Percentiles rank a stretch among this genome's conserved stretches.
These are phyloP conservation scores for Sphecodes monilicornis DNA, from an alignment of 2,888 invertebrate genomes.

Conservation along the genomic window DNA sequence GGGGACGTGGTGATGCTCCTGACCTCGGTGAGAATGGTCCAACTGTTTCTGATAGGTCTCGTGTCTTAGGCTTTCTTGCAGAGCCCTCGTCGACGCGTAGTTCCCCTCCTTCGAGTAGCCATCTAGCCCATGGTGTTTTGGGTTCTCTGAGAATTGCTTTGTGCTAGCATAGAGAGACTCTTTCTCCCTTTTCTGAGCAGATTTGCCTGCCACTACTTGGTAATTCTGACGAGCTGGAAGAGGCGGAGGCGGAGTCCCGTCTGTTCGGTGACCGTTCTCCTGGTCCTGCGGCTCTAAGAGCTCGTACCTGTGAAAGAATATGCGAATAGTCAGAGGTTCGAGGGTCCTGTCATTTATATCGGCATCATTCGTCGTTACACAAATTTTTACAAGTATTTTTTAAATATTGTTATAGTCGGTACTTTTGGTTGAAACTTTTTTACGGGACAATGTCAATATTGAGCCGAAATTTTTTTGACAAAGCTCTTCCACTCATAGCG, in stretches of 20 bases:
- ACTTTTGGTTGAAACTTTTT: too few relatives aligned
- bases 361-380: too few relatives aligned
- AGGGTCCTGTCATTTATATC: too few relatives aligned
- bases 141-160: constrained; percentile 73
- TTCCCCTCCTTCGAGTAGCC: constrained; percentile 79
- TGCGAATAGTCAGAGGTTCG: not conserved
- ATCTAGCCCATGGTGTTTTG: constrained; percentile 78
- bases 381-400: too few relatives aligned
- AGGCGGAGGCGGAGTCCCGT: constrained; percentile 86
- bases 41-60: constrained; percentile 83
- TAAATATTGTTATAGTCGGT: too few relatives aligned
- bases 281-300: constrained; percentile 85
- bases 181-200: constrained; percentile 78
- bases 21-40: constrained; percentile 79
- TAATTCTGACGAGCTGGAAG: constrained; percentile 85
- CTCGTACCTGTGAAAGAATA: constrained; percentile 83
- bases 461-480: too few relatives aligned
- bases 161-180: constrained; percentile 77
- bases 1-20: constrained; percentile 70
- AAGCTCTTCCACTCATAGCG: too few relatives aligned
- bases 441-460: too few relatives aligned
- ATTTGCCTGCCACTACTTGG: constrained; percentile 74
- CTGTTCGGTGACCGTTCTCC: constrained; percentile 78
- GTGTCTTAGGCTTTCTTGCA: constrained; percentile 78
- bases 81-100: constrained; percentile 78